Conservation (phyloP, 2,113 vertebrate genomes). For the Rattus rattus region DNA sequence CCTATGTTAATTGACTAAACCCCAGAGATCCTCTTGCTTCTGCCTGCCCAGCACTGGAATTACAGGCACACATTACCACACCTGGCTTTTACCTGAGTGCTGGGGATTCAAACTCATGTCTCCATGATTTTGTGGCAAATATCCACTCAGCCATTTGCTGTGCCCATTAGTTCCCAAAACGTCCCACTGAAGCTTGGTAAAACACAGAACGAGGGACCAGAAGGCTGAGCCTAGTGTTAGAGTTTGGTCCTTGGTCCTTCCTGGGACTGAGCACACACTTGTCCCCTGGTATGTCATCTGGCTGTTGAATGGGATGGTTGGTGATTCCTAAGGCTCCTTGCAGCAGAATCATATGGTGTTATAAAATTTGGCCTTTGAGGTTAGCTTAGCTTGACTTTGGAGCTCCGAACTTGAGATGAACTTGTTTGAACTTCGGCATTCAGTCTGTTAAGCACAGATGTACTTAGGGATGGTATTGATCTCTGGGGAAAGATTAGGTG, state of each 20-base stretch:
- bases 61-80: no score
- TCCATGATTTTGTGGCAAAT: background rate
- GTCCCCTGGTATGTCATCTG: no score
- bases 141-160: background rate
- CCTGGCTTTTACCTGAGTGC: background rate
- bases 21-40: background rate
- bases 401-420: background rate
- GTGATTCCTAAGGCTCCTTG: background rate
- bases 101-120: background rate
- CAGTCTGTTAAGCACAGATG: background rate
- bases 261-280: rapidly evolving
- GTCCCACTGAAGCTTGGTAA: background rate
- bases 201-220: background rate
- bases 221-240: background rate
- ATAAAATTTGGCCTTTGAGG: background rate
- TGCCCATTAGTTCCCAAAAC: background rate
- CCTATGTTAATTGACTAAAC: no score
- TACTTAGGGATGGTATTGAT: background rate
- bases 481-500: background rate
- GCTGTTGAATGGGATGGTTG: rapidly evolving
- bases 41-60: background rate
- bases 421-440: background rate
- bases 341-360: background rate
- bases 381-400: background rate
- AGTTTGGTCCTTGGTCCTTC: background rate